Conservation (phyloP, 2,797 vertebrate species). For the Smutsia gigantea region DNA sequence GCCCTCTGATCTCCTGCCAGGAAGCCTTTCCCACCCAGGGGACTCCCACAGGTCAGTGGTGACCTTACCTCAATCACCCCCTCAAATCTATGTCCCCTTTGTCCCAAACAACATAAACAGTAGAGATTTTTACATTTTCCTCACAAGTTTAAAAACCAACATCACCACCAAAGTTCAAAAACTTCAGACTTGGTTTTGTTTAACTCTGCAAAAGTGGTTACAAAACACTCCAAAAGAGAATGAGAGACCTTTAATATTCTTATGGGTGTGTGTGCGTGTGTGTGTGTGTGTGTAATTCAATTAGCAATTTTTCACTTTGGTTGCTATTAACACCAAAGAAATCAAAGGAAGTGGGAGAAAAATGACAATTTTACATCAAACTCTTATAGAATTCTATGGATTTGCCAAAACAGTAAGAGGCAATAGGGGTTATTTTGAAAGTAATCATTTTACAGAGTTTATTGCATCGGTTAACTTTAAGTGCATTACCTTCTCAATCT, state of each 20-base stretch:
- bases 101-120: not conserved
- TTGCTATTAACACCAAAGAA: slow-evolving; percentile 15
- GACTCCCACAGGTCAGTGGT: not conserved
- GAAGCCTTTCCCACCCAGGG: not conserved
- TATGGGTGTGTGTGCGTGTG: not conserved
- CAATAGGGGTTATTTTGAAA: slow-evolving; percentile 4
- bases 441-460: not conserved
- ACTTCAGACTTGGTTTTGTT: not conserved
- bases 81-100: not conserved
- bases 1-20: not conserved
- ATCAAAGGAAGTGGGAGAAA: not conserved
- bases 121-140: not conserved
- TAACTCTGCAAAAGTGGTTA: not conserved
- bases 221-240: slow-evolving; percentile 17
- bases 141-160: slow-evolving; percentile 19
- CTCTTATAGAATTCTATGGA: not conserved
- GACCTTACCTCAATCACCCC: not conserved
- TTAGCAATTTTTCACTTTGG: not conserved
- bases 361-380: not conserved
- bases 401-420: slow-evolving; percentile 18
- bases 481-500: not conserved
- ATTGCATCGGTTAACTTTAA: not conserved
- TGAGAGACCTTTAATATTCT: not conserved
- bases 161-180: not conserved
- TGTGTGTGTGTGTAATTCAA: not conserved